Conservation (phyloP, 1,140 invertebrate species). For the Heliconius eleuchia region DNA sequence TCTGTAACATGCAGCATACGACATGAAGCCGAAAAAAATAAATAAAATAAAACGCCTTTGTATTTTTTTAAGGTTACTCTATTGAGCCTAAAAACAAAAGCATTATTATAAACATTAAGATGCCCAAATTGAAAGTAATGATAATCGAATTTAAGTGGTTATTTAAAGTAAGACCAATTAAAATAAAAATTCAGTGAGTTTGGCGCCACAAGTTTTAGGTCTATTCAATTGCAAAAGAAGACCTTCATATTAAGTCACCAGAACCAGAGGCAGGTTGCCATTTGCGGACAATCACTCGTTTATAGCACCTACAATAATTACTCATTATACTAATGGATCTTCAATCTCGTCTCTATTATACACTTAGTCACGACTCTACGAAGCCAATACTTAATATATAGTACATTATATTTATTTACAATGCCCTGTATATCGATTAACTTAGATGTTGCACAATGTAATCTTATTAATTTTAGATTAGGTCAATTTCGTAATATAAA, state of each 20-base stretch:
- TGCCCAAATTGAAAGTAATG: not conserved
- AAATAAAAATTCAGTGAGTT: constrained; percentile 31
- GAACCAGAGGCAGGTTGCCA: constrained; percentile 45
- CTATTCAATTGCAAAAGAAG: constrained; percentile 56
- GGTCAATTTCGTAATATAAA: not conserved
- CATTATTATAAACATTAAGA: not conserved
- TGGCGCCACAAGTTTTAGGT: constrained; percentile 45
- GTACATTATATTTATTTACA: constrained; percentile 15
- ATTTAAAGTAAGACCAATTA: constrained; percentile 28
- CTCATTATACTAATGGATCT: constrained; percentile 68
- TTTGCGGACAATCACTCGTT: constrained; percentile 51
- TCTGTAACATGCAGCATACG: too few relatives aligned
- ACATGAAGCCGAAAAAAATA: too few relatives aligned
- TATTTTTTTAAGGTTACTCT: not conserved
- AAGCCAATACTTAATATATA: constrained; percentile 1
- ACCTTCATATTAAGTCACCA: constrained; percentile 56
- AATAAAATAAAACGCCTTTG: not conserved
- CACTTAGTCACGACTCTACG: constrained; percentile 57
- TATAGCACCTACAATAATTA: constrained; percentile 63
- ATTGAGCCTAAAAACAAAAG: not conserved
- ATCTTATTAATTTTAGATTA: not conserved
- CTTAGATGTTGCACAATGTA: not conserved
- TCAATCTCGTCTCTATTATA: constrained; percentile 52
- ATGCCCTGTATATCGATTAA: constrained; percentile 2
- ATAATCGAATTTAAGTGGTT: constrained; percentile 10